These are phyloP conservation scores for Chlorops oryzae DNA, from an alignment of 1,140 invertebrate genomes.

Conservation along the genomic window DNA sequence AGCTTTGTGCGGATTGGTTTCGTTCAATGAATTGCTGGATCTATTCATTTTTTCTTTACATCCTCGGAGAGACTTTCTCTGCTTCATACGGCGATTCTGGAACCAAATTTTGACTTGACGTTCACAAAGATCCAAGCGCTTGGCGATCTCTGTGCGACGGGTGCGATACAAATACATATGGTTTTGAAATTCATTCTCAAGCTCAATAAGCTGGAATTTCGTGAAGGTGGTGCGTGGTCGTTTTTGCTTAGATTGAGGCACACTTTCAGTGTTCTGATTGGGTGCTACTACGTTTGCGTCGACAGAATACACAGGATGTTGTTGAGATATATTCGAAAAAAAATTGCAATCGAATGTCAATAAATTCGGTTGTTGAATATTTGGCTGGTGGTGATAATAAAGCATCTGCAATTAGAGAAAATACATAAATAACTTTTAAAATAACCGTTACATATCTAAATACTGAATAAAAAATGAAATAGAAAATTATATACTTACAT, in stretches of 20 bases:
- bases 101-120: conserved; percentile 90
- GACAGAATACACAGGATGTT: no score
- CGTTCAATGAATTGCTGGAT: conserved; percentile 26
- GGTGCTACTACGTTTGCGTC: conserved; percentile 19
- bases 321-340: no score
- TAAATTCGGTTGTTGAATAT: no score
- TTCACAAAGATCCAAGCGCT: conserved; percentile 68
- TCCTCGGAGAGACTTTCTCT: conserved; percentile 38
- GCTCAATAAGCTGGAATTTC: conserved; percentile 70
- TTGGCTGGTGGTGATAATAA: no score
- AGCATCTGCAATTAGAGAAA: no score
- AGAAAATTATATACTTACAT: no score
- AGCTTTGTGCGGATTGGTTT: conserved; percentile 35
- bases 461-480: no score
- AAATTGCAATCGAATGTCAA: no score
- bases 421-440: no score
- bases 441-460: no score
- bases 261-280: no score
- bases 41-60: conserved; percentile 25
- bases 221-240: conserved; percentile 72
- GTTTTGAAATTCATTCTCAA: conserved; percentile 49
- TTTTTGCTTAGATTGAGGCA: conserved; percentile 35
- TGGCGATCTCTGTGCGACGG: conserved; percentile 72
- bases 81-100: conserved; percentile 45
- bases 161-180: conserved; percentile 76